phyloP scores from a whole-genome alignment of 2,797 vertebrate species.

The Eulemur coronatus region DNA sequence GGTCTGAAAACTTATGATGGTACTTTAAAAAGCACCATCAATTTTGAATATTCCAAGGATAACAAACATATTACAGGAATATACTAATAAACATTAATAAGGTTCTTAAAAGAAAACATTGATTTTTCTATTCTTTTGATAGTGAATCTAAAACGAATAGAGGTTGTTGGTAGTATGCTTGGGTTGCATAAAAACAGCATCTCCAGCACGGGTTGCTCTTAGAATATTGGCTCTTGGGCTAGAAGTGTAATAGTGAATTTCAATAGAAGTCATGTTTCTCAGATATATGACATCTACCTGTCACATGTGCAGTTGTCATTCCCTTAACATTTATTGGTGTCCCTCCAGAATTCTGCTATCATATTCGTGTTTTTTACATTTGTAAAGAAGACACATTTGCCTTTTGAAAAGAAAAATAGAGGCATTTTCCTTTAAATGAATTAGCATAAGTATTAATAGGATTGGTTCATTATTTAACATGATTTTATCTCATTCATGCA shows the following conservation, averaged over 20 bases:
- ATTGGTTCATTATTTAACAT: not conserved
- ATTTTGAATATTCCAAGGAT: not conserved
- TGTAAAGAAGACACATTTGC: not conserved
- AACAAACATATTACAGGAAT: not conserved
- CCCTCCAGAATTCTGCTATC: not conserved
- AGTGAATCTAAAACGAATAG: not conserved
- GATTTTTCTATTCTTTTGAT: not conserved
- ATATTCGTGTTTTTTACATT: not conserved
- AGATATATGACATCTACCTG: not conserved
- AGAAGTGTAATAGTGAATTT: not conserved
- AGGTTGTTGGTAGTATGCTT: not conserved
- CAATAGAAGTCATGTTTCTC: not conserved
- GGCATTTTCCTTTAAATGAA: not conserved
- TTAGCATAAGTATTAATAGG: not conserved
- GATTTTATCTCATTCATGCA: not conserved
- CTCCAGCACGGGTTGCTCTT: not conserved
- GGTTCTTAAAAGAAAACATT: not conserved
- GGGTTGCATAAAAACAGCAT: accelerated
- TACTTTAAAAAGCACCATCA: not conserved
- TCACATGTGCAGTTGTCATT: not conserved
- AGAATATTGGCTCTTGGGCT: not conserved
- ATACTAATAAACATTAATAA: not conserved
- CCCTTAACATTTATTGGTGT: not conserved
- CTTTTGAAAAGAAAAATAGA: not conserved
- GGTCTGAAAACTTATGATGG: not conserved